phyloP scores from a whole-genome alignment of 2,797 vertebrate genomes.

The Scomberomorus guttatus region DNA sequence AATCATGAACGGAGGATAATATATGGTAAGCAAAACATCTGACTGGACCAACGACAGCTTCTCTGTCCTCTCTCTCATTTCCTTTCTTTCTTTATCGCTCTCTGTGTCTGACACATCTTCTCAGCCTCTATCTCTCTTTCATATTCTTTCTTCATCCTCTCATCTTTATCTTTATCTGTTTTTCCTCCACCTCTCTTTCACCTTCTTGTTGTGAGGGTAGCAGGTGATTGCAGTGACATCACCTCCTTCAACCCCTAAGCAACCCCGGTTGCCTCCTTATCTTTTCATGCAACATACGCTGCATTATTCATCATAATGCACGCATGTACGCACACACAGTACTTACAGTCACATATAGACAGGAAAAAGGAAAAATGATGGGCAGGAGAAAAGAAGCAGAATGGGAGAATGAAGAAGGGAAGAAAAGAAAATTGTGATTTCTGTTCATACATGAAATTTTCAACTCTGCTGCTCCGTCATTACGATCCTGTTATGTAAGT shows the following conservation, averaged over 20 bases:
- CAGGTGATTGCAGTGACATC: constrained; percentile 73
- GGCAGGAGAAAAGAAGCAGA: constrained; percentile 2
- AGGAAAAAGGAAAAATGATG: background rate
- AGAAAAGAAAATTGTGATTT: constrained; percentile 3
- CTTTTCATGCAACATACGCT: constrained; percentile 63
- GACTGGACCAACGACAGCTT: constrained; percentile 33
- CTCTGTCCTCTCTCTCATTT: constrained; percentile 15
- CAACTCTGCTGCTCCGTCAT: constrained; percentile 4
- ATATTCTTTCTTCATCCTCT: constrained; percentile 28
- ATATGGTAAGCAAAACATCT: constrained; percentile 67
- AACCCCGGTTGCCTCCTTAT: constrained; percentile 68
- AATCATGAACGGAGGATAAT: constrained; percentile 72
- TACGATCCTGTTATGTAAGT: constrained; percentile 10
- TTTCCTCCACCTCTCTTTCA: background rate
- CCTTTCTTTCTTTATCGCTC: constrained; percentile 20
- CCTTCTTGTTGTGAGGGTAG: constrained; percentile 31
- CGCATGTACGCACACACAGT: background rate
- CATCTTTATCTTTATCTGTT: constrained; percentile 37
- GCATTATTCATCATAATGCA: constrained; percentile 69
- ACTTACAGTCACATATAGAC: background rate
- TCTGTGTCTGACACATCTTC: background rate
- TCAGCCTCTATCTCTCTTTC: background rate
- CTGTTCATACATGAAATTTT: constrained; percentile 4
- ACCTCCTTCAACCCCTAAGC: constrained; percentile 63
- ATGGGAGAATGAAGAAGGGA: constrained; percentile 12